Conservation (phyloP, 2,113 vertebrate genomes). For the Chaenocephalus aceratus region DNA sequence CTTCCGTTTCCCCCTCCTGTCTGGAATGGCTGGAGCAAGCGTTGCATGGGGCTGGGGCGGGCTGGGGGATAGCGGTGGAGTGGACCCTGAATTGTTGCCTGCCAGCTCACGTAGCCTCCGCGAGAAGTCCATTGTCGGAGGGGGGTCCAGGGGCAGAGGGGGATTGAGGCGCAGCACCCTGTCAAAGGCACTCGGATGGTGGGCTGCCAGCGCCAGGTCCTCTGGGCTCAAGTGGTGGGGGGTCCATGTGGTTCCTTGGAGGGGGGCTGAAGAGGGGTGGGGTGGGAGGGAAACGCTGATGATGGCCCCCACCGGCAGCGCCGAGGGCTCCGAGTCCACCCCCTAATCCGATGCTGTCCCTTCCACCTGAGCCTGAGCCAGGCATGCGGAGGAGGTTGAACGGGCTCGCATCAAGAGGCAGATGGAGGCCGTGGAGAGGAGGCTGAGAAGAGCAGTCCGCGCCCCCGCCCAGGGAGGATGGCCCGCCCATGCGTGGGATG, state of each 20-base stretch:
- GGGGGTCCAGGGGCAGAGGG: constrained; percentile 97
- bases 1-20: constrained; percentile 86
- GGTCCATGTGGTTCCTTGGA: constrained; percentile 98
- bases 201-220: constrained; percentile 98
- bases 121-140: constrained; percentile 99
- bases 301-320: constrained; percentile 59
- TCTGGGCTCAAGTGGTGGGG: constrained; percentile 97
- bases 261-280: constrained; percentile 99
- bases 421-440: constrained; percentile 97
- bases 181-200: constrained; percentile 99
- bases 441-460: constrained; percentile 97
- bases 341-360: constrained; percentile 88
- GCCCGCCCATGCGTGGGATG: constrained; percentile 97
- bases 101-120: constrained; percentile 98
- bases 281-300: constrained; percentile 95
- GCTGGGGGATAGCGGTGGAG: constrained; percentile 96
- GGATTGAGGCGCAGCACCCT: constrained; percentile 99
- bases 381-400: constrained; percentile 99
- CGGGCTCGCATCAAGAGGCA: constrained; percentile 98
- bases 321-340: constrained; percentile 76
- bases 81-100: constrained; percentile 94
- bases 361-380: constrained; percentile 94
- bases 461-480: constrained; percentile 90
- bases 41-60: constrained; percentile 99
- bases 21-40: constrained; percentile 99